Base-by-base conservation (phyloP, 2,113 vertebrate species). In the Aldabrachelys gigantea region DNA sequence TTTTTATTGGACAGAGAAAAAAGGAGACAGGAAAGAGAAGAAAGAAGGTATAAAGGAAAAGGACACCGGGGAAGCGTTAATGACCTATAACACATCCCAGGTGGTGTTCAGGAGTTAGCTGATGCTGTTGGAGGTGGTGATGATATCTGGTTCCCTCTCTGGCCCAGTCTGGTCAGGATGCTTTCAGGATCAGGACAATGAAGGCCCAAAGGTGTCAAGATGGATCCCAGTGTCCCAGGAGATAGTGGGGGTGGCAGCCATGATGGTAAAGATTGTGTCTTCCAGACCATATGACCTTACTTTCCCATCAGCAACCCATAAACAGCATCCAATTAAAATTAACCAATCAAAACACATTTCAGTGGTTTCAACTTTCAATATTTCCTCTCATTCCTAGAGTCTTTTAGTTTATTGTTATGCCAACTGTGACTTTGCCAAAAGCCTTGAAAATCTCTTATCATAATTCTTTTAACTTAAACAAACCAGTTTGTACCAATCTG, bases 11-110 rank as follows among this genome's bases (percentile, higher is more conserved):
- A 86, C 29, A 91, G 56, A 50, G 13, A 69, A 5, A 82, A 8
- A 62, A 11, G 8, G 17, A 19, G 6, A 16, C 24, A 24, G 24
- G 4, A 82, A 27, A 79, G 57, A 4, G 0, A 0, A 10, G 22
- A 89, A 84, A 84, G n/a, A 89, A 79, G 80, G 78, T 44, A 78
- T 49, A 41, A 69, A n/a, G 62, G 8, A 69, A 69, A 69, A 69
- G 9, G 35, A 69, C 62, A 35, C 35, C 17, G 5, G 62, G 62
- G 35, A n/a, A n/a, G 62, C 16, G 62, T 35, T 69, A 9, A 19
- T 69, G 62, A n/a, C 16, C 31, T 69, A 17, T 10, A 16, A 8
- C 62, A 69, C 35, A 69, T 19, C 62, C 35, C 62, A 35, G 14
- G 62, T n/a, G 62, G 35, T 19, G 8, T 35, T n/a, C 62, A 69